These are phyloP conservation scores for Euwallacea fornicatus DNA, from an alignment of 1,140 invertebrate genomes.

Conservation along the genomic window DNA sequence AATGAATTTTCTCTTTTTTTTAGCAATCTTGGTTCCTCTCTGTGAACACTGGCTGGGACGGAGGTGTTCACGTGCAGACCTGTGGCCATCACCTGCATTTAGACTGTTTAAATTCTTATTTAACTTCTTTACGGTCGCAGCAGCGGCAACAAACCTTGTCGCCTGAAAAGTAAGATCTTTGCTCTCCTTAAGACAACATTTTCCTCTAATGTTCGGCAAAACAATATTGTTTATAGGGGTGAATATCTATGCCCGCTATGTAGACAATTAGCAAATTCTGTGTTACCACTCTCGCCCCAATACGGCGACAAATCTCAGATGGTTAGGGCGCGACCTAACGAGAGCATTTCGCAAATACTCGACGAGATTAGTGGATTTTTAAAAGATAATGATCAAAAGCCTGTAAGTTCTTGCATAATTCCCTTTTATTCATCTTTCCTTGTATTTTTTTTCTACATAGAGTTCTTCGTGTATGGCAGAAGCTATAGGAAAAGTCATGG, in stretches of 20 bases:
- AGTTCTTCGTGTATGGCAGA: slow-evolving; percentile 68
- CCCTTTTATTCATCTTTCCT: background rate
- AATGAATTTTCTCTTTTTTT: background rate
- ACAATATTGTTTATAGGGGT: slow-evolving; percentile 58
- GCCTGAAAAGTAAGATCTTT: slow-evolving; percentile 62
- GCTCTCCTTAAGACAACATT: background rate
- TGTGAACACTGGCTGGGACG: slow-evolving; percentile 88
- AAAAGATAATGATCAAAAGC: slow-evolving; percentile 66
- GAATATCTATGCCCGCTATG: slow-evolving; percentile 95
- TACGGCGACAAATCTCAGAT: slow-evolving; percentile 68
- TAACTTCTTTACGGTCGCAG: slow-evolving; percentile 76
- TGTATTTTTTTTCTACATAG: slow-evolving; percentile 45
- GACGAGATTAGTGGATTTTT: slow-evolving; percentile 66
- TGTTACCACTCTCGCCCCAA: slow-evolving; percentile 84
- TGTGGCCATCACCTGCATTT: slow-evolving; percentile 96
- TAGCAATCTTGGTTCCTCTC: slow-evolving; percentile 78
- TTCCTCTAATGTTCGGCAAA: background rate
- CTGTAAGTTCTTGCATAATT: slow-evolving; percentile 55
- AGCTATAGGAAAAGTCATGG: slow-evolving; percentile 87
- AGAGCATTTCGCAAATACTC: slow-evolving; percentile 57
- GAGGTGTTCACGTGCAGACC: slow-evolving; percentile 92
- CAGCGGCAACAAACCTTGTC: slow-evolving; percentile 73
- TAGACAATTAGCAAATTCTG: slow-evolving; percentile 89
- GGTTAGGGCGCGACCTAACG: slow-evolving; percentile 61
- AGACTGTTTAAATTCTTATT: slow-evolving; percentile 87